These are phyloP conservation scores for Hydropsyche betteni DNA, from an alignment of 2,888 invertebrate species.

Conservation along the genomic window DNA sequence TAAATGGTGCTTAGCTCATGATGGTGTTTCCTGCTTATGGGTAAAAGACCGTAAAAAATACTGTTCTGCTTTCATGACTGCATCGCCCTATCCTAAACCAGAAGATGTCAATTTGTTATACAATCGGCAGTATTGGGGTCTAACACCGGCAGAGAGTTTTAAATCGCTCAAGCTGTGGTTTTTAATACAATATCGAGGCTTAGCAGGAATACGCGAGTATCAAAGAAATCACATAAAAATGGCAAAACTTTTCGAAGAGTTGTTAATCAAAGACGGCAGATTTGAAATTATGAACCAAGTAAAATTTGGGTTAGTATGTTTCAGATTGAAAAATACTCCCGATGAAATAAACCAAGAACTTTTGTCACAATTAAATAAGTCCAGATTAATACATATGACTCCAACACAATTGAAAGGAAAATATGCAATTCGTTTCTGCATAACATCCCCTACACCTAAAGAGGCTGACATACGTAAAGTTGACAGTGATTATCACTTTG, in stretches of 20 bases:
- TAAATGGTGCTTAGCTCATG: conserved; percentile 86
- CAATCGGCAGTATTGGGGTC: conserved; percentile 76
- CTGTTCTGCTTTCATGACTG: conserved; percentile 69
- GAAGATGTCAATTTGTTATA: not conserved
- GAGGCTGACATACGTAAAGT: conserved; percentile 72
- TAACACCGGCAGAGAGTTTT: conserved; percentile 71
- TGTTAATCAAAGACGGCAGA: conserved; percentile 73
- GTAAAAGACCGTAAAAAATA: conserved; percentile 78
- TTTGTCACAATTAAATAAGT: conserved; percentile 81
- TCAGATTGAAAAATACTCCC: conserved; percentile 71
- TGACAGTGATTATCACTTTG: conserved; percentile 4
- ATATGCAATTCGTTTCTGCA: conserved; percentile 82
- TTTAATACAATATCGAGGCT: conserved; percentile 82
- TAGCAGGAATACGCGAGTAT: conserved; percentile 82
- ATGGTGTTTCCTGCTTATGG: conserved; percentile 89
- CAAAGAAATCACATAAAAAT: conserved; percentile 83
- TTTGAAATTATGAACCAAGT: conserved; percentile 84
- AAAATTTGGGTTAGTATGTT: conserved; percentile 79
- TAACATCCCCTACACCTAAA: conserved; percentile 79
- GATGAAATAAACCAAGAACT: conserved; percentile 81
- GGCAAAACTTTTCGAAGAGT: conserved; percentile 77
- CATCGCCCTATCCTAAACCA: not conserved
- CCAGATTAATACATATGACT: conserved; percentile 87
- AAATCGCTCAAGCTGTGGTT: conserved; percentile 90
- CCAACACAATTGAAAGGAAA: conserved; percentile 79